Conservation (phyloP, 2,797 vertebrate genomes). For the Morus bassanus region DNA sequence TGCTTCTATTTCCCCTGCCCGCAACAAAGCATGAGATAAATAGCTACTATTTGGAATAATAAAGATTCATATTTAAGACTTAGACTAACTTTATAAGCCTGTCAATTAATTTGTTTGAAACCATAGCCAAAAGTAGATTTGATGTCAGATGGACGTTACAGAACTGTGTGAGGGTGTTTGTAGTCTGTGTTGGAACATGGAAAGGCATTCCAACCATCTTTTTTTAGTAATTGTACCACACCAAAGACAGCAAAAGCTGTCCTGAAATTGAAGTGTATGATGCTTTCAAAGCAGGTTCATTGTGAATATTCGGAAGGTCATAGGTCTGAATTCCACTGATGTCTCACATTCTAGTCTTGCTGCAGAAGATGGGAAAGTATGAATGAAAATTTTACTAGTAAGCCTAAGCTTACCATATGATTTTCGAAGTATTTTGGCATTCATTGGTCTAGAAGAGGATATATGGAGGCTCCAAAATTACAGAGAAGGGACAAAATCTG, state of each 20-base stretch:
- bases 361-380: constrained; percentile 42
- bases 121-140: not conserved
- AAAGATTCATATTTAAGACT: not conserved
- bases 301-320: constrained; percentile 41
- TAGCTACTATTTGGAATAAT: not conserved
- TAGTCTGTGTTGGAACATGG: not conserved
- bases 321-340: constrained; percentile 60
- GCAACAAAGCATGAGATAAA: not conserved
- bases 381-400: constrained; percentile 41
- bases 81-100: not conserved
- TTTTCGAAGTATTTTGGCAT: constrained; percentile 1
- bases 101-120: not conserved
- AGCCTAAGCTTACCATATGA: not conserved
- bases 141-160: not conserved
- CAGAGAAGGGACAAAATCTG: not conserved
- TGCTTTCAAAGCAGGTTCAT: constrained; percentile 30
- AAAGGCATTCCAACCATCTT: constrained; percentile 50
- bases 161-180: not conserved
- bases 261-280: constrained; percentile 6
- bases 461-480: not conserved
- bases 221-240: constrained; percentile 42
- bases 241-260: constrained; percentile 52
- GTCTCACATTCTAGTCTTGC: constrained; percentile 43
- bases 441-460: not conserved
- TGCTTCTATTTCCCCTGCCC: not conserved